Base-by-base conservation (phyloP, 2,888 invertebrate genomes). In the Noctua pronuba region DNA sequence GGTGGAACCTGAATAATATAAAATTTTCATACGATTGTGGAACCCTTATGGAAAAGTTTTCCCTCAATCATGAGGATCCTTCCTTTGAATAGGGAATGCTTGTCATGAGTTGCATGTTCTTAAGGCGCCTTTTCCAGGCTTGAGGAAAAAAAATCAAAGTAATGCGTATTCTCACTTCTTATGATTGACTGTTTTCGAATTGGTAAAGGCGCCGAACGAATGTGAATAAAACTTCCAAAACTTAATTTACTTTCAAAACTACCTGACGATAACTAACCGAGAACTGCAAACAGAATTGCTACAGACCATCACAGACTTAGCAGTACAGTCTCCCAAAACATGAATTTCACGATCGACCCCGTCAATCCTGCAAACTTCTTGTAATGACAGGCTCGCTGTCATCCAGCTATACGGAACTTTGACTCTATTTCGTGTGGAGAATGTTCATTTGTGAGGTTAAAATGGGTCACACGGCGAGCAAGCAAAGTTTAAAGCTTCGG, bases 361-460 rank as follows among this genome's bases (percentile, higher is more conserved):
- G 78, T 86, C 86, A 78, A 82, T 86, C 73, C 70, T 28, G 21
- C 52, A 67, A 84, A 86, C 60, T 78, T 75, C 74, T 52, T 44
- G 73, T 73, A 71, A 75, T 86, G 84, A 78, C 83, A 86, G 65
- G 70, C 65, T 75, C 38, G 41, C 75, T 74, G 84, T 74, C 82
- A 84, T 65, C 65, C 62, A 74, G 62, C 49, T 55, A 38, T 68
- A 60, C 75, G 41, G 67, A 79, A 77, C 75, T 83, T 84, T 67
- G 72, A 65, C 64, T 77, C 64, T 75, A 75, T 85, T 79, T 73
- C 66, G 73, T 71, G 76, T 70, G 38, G 67, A 62, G 77, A 80
- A 85, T 77, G 80, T 85, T 77, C 85, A 80, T 80, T 83, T 85
- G 85, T 83, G 79, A 83, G 75, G 75, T 82, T 82, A 82, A 82